Base-by-base conservation (phyloP, 2,797 vertebrate genomes). In the Brachyrhaphis roseni region DNA sequence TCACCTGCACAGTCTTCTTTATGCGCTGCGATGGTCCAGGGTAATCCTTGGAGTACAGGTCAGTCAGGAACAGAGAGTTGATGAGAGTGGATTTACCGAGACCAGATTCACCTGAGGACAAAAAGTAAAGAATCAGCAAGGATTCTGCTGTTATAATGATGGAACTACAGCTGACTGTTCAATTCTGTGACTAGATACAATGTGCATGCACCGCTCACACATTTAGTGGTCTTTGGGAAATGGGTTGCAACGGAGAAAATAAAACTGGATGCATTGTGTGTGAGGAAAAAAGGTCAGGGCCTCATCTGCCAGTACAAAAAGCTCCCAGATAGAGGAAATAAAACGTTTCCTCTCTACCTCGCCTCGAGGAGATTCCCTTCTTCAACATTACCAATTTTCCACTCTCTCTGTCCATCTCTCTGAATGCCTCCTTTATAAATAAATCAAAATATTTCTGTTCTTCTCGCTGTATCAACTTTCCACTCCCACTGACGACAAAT, bases 1-100 rank as follows among this genome's bases (percentile, higher is more conserved):
- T 87, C 85, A 97, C 96, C 95, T 97, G 96, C 43, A 96, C 95
- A 2, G 96, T 97, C 86, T 96, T 97, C 90, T 96, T 96, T 85
- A 96, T 96, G 86, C 96, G 95, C 86, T 94, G 95, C 28, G 96
- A 96, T 0, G 96, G 96, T 0, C 96, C 95, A 0, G 96, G 96
- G 84, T 96, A 96, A 59, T 97, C 95, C 92, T 96, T 96, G 72
- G 96, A 96, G 92, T 97, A 96, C 41, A 97, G 87, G 83, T 96
- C 96, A 5, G 96, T 96, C 81, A 97, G 93, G 90, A 97, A 97
- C 78, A 97, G 92, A 15, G 96, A 96, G 89, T 97, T 97, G 86
- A 97, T 96, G 66, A 97, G 95, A 0, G 96, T 96, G 1, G 96
- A 97, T 84, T 97, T 97, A 13, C 96, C 96, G 57, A 97, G 93